A percentile compares a stretch with the other conserved stretches of the same genome.
phyloP scores from a whole-genome alignment of 2,797 vertebrate genomes.

The Gallirallus australis region DNA sequence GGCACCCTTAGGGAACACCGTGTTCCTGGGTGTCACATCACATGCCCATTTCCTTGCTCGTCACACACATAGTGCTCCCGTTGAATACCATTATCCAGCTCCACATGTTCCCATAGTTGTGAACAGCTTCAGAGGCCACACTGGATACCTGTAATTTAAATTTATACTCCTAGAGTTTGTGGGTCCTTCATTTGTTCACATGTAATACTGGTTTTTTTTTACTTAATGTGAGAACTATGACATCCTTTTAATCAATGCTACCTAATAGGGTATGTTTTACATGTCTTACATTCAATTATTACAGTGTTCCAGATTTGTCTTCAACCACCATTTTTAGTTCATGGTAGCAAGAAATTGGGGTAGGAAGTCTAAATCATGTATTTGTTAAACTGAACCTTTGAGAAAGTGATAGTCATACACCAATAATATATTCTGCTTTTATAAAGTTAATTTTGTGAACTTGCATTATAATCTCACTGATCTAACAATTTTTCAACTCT shows the following conservation, averaged over 20 bases:
- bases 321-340: background rate
- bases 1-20: background rate
- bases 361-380: background rate
- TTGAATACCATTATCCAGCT: rapidly evolving
- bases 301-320: background rate
- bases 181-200: background rate
- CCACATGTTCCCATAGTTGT: rapidly evolving
- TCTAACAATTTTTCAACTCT: background rate
- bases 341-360: background rate
- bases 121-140: background rate
- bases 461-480: background rate
- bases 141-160: background rate
- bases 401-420: background rate
- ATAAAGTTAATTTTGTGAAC: background rate
- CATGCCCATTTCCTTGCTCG: background rate
- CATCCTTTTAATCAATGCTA: background rate
- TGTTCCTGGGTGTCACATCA: background rate
- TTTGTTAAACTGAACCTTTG: background rate
- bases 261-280: background rate
- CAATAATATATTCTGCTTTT: background rate
- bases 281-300: background rate
- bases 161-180: background rate
- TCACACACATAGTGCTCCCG: rapidly evolving
- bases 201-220: background rate
- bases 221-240: background rate